These are phyloP conservation scores for Drosophila lacertosa DNA, from an alignment of 1,140 invertebrate species.

Conservation along the genomic window DNA sequence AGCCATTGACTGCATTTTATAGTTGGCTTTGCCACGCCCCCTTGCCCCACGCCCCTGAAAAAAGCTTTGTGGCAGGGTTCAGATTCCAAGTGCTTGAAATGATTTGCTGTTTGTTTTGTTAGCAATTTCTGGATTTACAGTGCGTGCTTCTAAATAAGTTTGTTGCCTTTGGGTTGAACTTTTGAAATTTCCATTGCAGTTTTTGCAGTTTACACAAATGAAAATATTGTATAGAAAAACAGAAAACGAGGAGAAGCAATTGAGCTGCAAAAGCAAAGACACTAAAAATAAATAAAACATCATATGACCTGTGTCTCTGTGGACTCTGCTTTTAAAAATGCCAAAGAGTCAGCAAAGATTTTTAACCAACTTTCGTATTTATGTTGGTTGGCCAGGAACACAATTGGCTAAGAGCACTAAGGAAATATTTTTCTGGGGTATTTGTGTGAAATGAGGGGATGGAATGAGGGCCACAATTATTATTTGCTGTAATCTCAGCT, in stretches of 20 bases:
- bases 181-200: neutral
- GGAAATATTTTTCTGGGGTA: neutral
- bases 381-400: neutral
- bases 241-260: too few species aligned
- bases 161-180: neutral
- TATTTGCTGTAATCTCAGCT: too few species aligned
- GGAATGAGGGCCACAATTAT: too few species aligned
- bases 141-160: slow-evolving; percentile 5
- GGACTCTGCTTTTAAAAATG: neutral
- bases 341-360: neutral
- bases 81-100: slow-evolving; percentile 51
- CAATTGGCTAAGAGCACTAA: slow-evolving; percentile 1
- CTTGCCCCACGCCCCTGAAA: slow-evolving; percentile 9
- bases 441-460: too few species aligned
- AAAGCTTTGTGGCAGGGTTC: slow-evolving; percentile 25
- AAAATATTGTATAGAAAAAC: slow-evolving; percentile 1
- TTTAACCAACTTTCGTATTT: slow-evolving; percentile 1
- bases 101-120: slow-evolving; percentile 39
- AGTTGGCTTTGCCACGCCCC: slow-evolving; percentile 33
- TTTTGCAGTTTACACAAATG: slow-evolving; percentile 8
- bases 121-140: slow-evolving; percentile 4
- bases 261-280: too few species aligned
- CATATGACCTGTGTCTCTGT: slow-evolving; percentile 2
- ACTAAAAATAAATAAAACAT: slow-evolving; percentile 14
- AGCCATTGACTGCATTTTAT: slow-evolving; percentile 41